A percentile compares a stretch with the other conserved stretches of the same genome.
Evolutionary conservation across 92 coral and sea anemone genomes (phyloP).

Genomic region (Nematostella vectensis): DNA sequence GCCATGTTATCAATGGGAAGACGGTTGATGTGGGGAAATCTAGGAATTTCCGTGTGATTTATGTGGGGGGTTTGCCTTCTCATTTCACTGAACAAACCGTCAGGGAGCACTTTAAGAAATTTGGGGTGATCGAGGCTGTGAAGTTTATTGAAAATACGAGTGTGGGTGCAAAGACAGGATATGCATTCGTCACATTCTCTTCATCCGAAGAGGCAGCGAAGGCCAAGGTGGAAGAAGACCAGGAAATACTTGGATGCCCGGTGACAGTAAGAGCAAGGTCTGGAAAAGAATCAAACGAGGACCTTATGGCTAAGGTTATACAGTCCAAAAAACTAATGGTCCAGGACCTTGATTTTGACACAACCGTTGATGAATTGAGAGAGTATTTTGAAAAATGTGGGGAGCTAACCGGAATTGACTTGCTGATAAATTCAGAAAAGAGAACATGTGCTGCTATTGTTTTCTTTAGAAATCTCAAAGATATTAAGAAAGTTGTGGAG

Average conservation of each 20-base stretch:
- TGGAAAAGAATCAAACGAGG: not conserved
- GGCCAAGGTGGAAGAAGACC: slow-evolving; percentile 29
- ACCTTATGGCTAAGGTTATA: slow-evolving; percentile 7
- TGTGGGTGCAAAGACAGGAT: slow-evolving; percentile 24
- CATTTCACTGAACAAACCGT: slow-evolving; percentile 26
- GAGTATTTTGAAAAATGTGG: slow-evolving; percentile 46
- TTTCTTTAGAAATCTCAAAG: slow-evolving; percentile 21
- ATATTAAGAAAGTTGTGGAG: slow-evolving; percentile 11
- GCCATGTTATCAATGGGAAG: slow-evolving; percentile 29
- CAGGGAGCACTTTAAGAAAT: slow-evolving; percentile 27
- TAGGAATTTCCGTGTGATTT: slow-evolving; percentile 27
- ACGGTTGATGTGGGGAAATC: slow-evolving; percentile 26
- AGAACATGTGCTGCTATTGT: slow-evolving; percentile 34
- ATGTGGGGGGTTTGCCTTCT: slow-evolving; percentile 36
- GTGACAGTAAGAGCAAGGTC: slow-evolving; percentile 10
- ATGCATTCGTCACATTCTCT: slow-evolving; percentile 32
- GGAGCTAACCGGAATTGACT: slow-evolving; percentile 28
- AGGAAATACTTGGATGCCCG: slow-evolving; percentile 17
- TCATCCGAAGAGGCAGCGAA: slow-evolving; percentile 34
- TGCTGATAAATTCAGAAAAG: slow-evolving; percentile 24
- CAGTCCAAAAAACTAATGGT: slow-evolving; percentile 38
- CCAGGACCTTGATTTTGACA: slow-evolving; percentile 23
- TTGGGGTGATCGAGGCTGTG: slow-evolving; percentile 38
- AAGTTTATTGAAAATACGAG: slow-evolving; percentile 27
- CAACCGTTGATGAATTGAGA: slow-evolving; percentile 31